Evolutionary conservation across 2,888 invertebrate species (phyloP), one percentile per base, ranked within the genome.

Genomic region (Leptopilina syphax): DNA sequence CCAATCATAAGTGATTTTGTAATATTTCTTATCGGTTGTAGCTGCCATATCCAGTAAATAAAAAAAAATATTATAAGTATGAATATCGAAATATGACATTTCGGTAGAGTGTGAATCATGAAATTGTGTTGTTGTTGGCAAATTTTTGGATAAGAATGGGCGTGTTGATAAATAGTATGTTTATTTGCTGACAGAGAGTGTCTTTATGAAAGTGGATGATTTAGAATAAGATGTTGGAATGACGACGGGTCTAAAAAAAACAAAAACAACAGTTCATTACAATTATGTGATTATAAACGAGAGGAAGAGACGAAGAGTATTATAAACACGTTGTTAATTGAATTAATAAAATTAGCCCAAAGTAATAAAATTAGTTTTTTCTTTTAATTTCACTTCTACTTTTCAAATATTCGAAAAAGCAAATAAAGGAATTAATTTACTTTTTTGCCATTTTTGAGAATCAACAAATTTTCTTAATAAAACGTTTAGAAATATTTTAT

Each of bases 291-390:
- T 91, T 90, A 90, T 89, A 90, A 91, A 90, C 89, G 89, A 90
- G 89, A 90, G 87, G 88, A 90, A 89, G 85, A 88, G 88, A 90
- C 89, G 90, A 91, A 91, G 91, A 92, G 88, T 91, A 91, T 92
- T 91, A 92, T 92, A 91, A 87, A 91, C 89, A 91, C 89, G 91
- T 92, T 92, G 92, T 92, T 92, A 91, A 91, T 91, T 91, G 90
- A 91, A 91, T 91, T 90, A 92, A 92, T 91, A 92, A 92, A 92
- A 92, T 88, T 91, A 91, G 91, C 91, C 91, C 91, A 90, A 91
- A 90, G 88, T 89, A 90, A 85, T 80, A 76, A 73, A 41, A 13
- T 70, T 10, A n/a, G 10, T 10, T 13, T 73, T 50, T 1, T 34
- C 34, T 13, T 41, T 73, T 34, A 0, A 57, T 73, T 44, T 57